These are phyloP conservation scores for Puma concolor DNA, from an alignment of 2,113 vertebrate species.

Conservation along the genomic window DNA sequence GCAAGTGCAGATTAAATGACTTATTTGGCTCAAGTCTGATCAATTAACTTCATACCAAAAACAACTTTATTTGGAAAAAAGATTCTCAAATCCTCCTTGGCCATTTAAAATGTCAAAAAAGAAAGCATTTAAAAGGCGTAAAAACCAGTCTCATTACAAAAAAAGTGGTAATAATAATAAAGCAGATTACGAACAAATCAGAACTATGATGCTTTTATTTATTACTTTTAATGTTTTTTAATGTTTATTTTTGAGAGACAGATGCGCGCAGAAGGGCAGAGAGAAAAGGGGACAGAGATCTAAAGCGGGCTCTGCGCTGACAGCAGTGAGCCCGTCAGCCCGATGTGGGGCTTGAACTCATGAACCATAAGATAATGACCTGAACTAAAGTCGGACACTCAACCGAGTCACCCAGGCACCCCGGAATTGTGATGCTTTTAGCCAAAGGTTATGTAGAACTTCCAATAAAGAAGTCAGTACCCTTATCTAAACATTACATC, in stretches of 20 bases:
- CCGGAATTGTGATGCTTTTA: not conserved
- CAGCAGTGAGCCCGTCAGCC: no score
- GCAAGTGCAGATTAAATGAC: not conserved
- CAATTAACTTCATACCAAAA: constrained; percentile 6
- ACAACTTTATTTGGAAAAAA: constrained; percentile 25
- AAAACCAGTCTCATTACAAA: not conserved
- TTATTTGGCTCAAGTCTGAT: not conserved
- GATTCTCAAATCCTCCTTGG: constrained; percentile 21
- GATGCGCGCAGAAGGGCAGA: no score
- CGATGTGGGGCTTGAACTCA: no score
- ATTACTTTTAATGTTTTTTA: no score
- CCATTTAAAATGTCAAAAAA: constrained; percentile 38
- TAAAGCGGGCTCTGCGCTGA: no score
- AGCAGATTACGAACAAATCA: constrained; percentile 6
- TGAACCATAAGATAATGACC: no score
- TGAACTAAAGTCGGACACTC: no score
- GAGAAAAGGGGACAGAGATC: no score
- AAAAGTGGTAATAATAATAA: not conserved
- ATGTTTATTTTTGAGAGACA: no score
- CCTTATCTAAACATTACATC: not conserved
- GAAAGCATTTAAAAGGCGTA: not conserved
- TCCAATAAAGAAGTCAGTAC: not conserved
- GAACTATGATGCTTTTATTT: not conserved
- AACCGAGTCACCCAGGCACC: no score
- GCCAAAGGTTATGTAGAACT: not conserved